Evolutionary conservation across 2,113 vertebrate species (phyloP), one percentile per base, ranked within the genome.

Genomic region (Larimichthys crocea): DNA sequence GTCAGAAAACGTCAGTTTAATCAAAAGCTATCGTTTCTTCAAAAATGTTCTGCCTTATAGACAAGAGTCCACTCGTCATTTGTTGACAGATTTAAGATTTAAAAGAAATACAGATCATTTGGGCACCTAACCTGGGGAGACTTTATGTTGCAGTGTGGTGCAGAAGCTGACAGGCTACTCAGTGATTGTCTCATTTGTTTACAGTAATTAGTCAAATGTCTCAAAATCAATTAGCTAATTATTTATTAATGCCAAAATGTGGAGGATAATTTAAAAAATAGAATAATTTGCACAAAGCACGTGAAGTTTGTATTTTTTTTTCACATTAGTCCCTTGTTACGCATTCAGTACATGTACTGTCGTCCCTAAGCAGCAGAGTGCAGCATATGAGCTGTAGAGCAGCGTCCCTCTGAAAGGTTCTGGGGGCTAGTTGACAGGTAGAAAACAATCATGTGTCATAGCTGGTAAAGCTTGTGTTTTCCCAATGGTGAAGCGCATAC

Each of bases 191-290:
- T 79, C 49, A 76, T 88, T 86, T 89, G 84, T 86, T 84, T 81
- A 84, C 76, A 83, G 80, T 87, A 87, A 89, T 92, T 84, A 80
- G 64, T 80, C 53, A 83, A 74, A 88, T 72, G 79, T 85, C 60
- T 73, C 56, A 31, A 79, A 86, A 88, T 88, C 84, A 87, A 85
- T 63, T 76, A 78, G 76, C 50, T 83, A 76, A 80, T 83, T 59
- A 88, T 86, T 86, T 89, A 88, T 86, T 81, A 56, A 89, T 82
- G 64, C 20, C 56, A 67, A 82, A 76, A 79, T 61, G 48, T 77
- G 64, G 29, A 63, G 17, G 26, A 4, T 76, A 67, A 88, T 89
- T 89, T 80, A 79, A 89, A 89, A 84, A 89, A 75, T 17, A 72
- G 56, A 75, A 70, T 49, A 7, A 69, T 86, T 82, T 87, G 35